Percentiles rank a stretch among this genome's conserved stretches.
These are phyloP conservation scores for Agapetus fuscipes DNA, from an alignment of 2,888 invertebrate species.

Conservation along the genomic window DNA sequence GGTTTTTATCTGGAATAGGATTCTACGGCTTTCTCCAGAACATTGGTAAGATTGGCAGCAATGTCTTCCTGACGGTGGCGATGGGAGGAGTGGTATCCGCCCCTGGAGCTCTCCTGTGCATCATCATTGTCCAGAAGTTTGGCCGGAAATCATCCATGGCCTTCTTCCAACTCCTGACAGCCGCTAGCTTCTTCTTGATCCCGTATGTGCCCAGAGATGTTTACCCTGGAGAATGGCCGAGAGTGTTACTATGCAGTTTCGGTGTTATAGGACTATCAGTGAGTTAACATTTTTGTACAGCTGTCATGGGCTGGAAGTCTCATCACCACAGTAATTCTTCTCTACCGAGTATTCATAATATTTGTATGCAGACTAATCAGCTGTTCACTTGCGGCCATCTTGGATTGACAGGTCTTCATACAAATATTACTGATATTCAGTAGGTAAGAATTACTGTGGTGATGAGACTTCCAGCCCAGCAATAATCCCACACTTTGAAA, in stretches of 20 bases:
- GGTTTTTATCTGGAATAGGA: constrained; percentile 48
- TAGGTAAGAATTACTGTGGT: too few relatives aligned
- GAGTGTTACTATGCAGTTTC: constrained; percentile 48
- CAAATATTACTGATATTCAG: too few relatives aligned
- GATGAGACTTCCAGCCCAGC: too few relatives aligned
- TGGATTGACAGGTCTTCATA: too few relatives aligned
- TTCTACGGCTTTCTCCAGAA: constrained; percentile 53
- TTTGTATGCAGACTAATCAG: too few relatives aligned
- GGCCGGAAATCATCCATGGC: constrained; percentile 44
- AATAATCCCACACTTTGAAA: too few relatives aligned
- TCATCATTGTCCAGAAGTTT: constrained; percentile 37
- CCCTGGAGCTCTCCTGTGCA: constrained; percentile 44
- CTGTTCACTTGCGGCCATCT: too few relatives aligned
- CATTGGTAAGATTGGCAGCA: constrained; percentile 42
- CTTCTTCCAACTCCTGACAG: constrained; percentile 38
- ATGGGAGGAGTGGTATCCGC: constrained; percentile 45
- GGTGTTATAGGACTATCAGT: constrained; percentile 59
- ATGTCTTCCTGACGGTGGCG: constrained; percentile 45
- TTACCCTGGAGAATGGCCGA: constrained; percentile 43
- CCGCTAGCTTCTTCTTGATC: constrained; percentile 41
- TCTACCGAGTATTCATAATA: too few relatives aligned
- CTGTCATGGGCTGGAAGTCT: too few relatives aligned
- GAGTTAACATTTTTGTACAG: too few relatives aligned
- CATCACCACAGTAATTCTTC: too few relatives aligned
- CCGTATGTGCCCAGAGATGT: constrained; percentile 37